These are phyloP conservation scores for Malacoctenus gilli DNA, from an alignment of 2,797 vertebrate species.

Conservation along the genomic window DNA sequence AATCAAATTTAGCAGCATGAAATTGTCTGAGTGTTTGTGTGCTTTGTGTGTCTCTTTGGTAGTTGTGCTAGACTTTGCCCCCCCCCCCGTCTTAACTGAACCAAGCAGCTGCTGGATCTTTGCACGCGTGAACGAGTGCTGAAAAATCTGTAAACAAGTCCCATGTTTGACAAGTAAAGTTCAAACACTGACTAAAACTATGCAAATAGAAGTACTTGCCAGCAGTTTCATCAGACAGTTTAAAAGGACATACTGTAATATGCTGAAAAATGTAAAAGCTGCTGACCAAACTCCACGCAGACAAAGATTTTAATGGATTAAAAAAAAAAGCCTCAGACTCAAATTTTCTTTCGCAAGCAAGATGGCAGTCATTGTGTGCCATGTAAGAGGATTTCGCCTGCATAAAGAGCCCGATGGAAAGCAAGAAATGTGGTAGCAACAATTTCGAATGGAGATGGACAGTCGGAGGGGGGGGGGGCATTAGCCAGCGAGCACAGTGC, in stretches of 20 bases:
- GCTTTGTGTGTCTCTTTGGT: too few relatives aligned
- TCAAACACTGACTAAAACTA: too few relatives aligned
- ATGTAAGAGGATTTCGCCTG: slow-evolving; percentile 10
- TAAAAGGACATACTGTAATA: slow-evolving; percentile 21
- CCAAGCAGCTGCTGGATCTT: too few relatives aligned
- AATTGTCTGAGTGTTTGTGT: too few relatives aligned
- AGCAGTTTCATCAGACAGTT: slow-evolving; percentile 34
- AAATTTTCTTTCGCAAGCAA: slow-evolving; percentile 22
- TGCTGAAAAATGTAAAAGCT: slow-evolving; percentile 32
- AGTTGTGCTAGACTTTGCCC: too few relatives aligned
- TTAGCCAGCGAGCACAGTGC: slow-evolving; percentile 4
- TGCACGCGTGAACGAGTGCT: too few relatives aligned
- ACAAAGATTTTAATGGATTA: slow-evolving; percentile 42
- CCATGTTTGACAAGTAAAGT: too few relatives aligned
- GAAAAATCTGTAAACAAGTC: too few relatives aligned
- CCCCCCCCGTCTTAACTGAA: too few relatives aligned
- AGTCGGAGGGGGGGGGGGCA: slow-evolving; percentile 1
- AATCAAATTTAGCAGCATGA: too few relatives aligned
- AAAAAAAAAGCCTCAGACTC: slow-evolving; percentile 10
- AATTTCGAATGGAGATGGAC: slow-evolving; percentile 5
- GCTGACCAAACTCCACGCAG: slow-evolving; percentile 26
- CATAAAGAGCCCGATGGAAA: slow-evolving; percentile 20
- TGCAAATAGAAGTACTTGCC: too few relatives aligned
- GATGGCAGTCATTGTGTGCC: slow-evolving; percentile 8
- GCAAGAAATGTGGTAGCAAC: too few relatives aligned